phyloP scores from a whole-genome alignment of 2,113 vertebrate species.

The Eubucco bourcierii region DNA sequence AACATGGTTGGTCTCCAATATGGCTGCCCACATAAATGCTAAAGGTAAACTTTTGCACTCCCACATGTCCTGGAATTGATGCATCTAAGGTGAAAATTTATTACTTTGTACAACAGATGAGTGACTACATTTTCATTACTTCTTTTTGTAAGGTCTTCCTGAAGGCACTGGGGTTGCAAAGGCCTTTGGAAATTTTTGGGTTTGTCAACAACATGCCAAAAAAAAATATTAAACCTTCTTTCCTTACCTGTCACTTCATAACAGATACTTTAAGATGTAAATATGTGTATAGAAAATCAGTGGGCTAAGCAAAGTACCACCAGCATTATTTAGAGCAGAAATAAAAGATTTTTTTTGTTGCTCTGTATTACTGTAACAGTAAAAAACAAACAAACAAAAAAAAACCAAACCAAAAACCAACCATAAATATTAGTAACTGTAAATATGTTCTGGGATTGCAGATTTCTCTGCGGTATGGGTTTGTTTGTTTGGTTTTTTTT shows the following conservation, averaged over 20 bases:
- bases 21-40: not conserved
- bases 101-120: not conserved
- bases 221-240: not conserved
- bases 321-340: not conserved
- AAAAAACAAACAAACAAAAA: not conserved
- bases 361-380: not conserved
- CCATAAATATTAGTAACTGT: not conserved
- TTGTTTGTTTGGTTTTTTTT: not conserved
- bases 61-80: not conserved
- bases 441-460: not conserved
- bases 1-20: not conserved
- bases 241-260: not conserved
- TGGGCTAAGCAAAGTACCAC: not conserved
- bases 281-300: not conserved
- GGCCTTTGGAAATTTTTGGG: not conserved
- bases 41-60: not conserved
- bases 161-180: not conserved
- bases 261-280: not conserved
- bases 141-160: not conserved
- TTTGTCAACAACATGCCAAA: not conserved
- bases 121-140: not conserved
- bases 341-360: not conserved
- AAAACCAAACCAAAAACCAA: not conserved
- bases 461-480: not conserved
- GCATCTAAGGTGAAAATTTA: not conserved